Conservation (phyloP, 1,140 invertebrate species). For the Ruditapes philippinarum region DNA sequence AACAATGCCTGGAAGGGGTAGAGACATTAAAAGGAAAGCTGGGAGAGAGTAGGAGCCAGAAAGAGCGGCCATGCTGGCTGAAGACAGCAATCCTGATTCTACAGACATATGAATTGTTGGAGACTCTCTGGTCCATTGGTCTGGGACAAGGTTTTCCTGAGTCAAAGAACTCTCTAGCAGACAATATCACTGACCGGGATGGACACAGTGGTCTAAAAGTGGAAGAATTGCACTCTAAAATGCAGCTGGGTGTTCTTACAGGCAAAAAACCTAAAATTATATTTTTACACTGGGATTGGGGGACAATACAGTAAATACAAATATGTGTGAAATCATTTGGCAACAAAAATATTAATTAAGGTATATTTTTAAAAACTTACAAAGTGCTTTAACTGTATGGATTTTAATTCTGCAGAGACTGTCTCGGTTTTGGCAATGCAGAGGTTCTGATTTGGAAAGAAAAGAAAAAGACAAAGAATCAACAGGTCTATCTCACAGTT, state of each 20-base stretch:
- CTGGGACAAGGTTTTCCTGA: not conserved
- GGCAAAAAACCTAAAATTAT: not conserved
- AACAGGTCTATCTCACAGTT: not conserved
- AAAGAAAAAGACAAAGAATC: not conserved
- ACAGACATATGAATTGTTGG: not conserved
- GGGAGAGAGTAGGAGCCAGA: too few species aligned
- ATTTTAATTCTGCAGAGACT: not conserved
- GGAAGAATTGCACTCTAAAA: not conserved
- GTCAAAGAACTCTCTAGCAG: not conserved
- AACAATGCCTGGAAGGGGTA: too few species aligned
- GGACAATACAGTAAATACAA: not conserved
- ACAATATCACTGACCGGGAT: not conserved
- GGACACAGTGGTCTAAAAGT: not conserved
- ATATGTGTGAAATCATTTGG: not conserved
- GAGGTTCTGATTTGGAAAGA: not conserved
- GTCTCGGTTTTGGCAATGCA: not conserved
- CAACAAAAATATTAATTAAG: not conserved
- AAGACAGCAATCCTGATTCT: too few species aligned
- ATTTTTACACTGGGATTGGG: not conserved
- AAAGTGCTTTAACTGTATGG: not conserved
- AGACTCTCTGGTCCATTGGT: not conserved
- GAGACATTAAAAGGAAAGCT: too few species aligned
- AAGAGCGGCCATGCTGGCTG: too few species aligned
- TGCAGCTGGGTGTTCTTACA: not conserved
- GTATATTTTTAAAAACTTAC: not conserved